These are phyloP conservation scores for Littorina saxatilis DNA, from an alignment of 1,140 invertebrate species.

Conservation along the genomic window DNA sequence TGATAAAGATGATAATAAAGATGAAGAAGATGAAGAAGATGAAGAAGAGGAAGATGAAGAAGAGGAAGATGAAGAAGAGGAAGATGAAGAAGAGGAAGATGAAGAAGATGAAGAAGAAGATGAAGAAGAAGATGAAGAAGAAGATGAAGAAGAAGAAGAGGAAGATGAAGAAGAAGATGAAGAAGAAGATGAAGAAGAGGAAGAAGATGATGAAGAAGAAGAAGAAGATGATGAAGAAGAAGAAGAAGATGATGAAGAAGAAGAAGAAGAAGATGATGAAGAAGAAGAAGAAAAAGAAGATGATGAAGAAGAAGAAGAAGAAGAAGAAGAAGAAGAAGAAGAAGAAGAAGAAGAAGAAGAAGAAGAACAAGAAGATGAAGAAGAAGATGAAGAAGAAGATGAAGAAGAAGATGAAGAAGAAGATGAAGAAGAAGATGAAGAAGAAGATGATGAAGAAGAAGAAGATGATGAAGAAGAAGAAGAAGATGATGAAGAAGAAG, in stretches of 20 bases:
- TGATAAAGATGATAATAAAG: too few relatives aligned
- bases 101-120: conserved; percentile 23
- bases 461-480: too few relatives aligned
- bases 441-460: too few relatives aligned
- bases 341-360: too few relatives aligned
- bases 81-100: conserved; percentile 13
- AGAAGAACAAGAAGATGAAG: too few relatives aligned
- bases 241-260: conserved; percentile 20
- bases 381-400: too few relatives aligned
- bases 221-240: conserved; percentile 19
- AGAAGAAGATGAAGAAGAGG: conserved; percentile 11
- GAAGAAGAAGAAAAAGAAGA: too few relatives aligned
- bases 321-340: too few relatives aligned
- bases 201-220: conserved; percentile 15
- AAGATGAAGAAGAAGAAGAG: conserved; percentile 10
- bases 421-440: too few relatives aligned
- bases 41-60: conserved; percentile 14
- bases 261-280: neutral
- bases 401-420: too few relatives aligned
- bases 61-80: conserved; percentile 16
- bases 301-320: too few relatives aligned
- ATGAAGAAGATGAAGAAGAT: neutral
- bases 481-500: too few relatives aligned
- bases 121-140: conserved; percentile 19
- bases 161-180: neutral